Percentiles rank a stretch among this genome's conserved stretches.
Evolutionary conservation across 2,113 vertebrate species (phyloP).

Genomic region (Leptobrachium leishanense): DNA sequence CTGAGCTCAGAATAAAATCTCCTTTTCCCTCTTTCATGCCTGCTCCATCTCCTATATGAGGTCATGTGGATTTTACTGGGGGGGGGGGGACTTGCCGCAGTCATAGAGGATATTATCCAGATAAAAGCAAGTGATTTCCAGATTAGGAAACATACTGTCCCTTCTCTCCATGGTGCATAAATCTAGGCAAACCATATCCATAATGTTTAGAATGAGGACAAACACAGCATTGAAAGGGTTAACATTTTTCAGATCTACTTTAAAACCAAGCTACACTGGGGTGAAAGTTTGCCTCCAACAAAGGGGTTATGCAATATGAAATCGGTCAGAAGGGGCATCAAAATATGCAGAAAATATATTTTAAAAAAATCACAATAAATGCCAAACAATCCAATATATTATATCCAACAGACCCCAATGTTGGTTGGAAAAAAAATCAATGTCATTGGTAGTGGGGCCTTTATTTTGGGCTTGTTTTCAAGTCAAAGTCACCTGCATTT

Average conservation of each 20-base stretch:
- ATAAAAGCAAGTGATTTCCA: constrained; percentile 30
- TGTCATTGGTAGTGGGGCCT: too few species aligned
- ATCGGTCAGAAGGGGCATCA: background rate
- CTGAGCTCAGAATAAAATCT: background rate
- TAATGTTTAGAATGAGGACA: too few species aligned
- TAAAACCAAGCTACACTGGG: background rate
- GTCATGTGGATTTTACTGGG: background rate
- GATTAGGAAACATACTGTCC: constrained; percentile 19
- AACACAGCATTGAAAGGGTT: background rate
- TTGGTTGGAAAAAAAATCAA: too few species aligned
- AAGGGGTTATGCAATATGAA: background rate
- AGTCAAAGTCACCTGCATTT: too few species aligned
- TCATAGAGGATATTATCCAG: constrained; percentile 31
- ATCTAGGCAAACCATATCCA: too few species aligned
- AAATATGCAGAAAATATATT: background rate
- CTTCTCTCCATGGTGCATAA: background rate
- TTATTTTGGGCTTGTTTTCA: too few species aligned
- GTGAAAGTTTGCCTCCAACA: background rate
- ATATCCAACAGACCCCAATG: too few species aligned
- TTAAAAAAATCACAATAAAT: too few species aligned
- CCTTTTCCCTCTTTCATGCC: background rate
- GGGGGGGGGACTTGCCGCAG: constrained; percentile 10
- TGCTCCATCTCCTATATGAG: background rate
- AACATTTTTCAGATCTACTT: background rate
- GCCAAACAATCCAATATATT: too few species aligned